Percentiles rank a stretch among this genome's conserved stretches.
These are phyloP conservation scores for Drosophila austrosaltans DNA, from an alignment of 2,888 invertebrate genomes.

Conservation along the genomic window DNA sequence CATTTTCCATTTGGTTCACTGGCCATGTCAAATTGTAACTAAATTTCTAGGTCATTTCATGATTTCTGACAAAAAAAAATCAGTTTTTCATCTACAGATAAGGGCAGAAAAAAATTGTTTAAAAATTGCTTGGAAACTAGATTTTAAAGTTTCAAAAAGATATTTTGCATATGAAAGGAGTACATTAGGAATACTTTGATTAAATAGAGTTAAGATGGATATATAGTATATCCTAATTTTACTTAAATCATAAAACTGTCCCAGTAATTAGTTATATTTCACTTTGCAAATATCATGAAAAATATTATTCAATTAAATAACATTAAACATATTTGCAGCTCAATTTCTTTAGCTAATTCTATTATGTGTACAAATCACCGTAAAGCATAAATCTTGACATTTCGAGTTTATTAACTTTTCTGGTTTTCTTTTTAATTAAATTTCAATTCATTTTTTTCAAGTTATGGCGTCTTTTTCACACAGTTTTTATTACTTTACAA, in stretches of 20 bases:
- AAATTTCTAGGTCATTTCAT: slow-evolving; percentile 19
- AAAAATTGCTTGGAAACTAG: no score
- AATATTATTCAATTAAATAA: no score
- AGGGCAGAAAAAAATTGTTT: neutral
- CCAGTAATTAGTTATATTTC: no score
- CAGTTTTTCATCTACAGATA: no score
- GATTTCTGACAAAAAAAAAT: neutral
- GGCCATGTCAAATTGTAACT: slow-evolving; percentile 22
- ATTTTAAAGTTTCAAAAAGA: no score
- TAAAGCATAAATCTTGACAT: neutral
- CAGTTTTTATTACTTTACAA: neutral
- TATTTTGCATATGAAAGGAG: no score
- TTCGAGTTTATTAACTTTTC: neutral
- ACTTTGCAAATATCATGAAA: no score
- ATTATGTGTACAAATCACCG: neutral
- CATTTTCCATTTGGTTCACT: slow-evolving; percentile 30
- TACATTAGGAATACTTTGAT: no score
- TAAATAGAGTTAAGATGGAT: no score
- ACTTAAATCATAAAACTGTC: no score
- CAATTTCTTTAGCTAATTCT: neutral
- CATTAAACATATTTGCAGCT: no score
- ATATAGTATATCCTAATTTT: no score
- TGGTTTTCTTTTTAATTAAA: neutral
- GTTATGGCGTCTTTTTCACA: neutral
- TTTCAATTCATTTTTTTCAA: neutral